Percentiles rank a stretch among this genome's conserved stretches.
Conservation (phyloP, 2,113 vertebrate genomes). For the Zapornia atra region DNA sequence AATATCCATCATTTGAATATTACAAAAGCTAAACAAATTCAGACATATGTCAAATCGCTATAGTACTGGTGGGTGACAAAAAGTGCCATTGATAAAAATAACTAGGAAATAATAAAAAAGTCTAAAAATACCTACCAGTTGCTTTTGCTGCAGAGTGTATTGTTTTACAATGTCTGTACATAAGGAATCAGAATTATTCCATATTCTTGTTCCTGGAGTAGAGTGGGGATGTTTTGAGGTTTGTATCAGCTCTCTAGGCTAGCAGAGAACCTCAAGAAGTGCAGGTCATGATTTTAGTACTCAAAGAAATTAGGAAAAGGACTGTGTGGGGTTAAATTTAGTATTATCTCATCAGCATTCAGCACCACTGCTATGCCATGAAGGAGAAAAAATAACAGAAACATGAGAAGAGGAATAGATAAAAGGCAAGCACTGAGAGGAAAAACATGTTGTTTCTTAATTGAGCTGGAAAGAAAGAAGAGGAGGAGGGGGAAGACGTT, state of each 20-base stretch:
- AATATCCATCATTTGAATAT: neutral
- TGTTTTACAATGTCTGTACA: neutral
- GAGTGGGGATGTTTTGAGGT: neutral
- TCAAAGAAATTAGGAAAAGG: conserved; percentile 40
- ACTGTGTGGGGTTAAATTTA: conserved; percentile 45
- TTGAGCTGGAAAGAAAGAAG: conserved; percentile 50
- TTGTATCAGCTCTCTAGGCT: neutral
- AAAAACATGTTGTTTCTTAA: conserved; percentile 66
- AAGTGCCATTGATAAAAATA: neutral
- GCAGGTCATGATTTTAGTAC: neutral
- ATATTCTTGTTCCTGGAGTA: neutral
- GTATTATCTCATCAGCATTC: conserved; percentile 65
- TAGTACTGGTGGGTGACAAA: neutral
- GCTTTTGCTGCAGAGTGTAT: neutral
- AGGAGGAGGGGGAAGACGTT: conserved; percentile 4
- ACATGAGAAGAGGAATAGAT: conserved; percentile 63
- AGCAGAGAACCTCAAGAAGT: neutral
- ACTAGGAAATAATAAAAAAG: neutral
- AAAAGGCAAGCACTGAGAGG: conserved; percentile 54
- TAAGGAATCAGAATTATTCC: neutral
- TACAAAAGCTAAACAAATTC: neutral
- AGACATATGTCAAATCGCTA: neutral
- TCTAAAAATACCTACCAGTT: neutral
- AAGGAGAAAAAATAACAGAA: conserved; percentile 63
- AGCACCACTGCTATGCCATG: conserved; percentile 3